Base-by-base conservation (phyloP, 2,113 vertebrate species). In the Sinocyclocheilus rhinocerous region DNA sequence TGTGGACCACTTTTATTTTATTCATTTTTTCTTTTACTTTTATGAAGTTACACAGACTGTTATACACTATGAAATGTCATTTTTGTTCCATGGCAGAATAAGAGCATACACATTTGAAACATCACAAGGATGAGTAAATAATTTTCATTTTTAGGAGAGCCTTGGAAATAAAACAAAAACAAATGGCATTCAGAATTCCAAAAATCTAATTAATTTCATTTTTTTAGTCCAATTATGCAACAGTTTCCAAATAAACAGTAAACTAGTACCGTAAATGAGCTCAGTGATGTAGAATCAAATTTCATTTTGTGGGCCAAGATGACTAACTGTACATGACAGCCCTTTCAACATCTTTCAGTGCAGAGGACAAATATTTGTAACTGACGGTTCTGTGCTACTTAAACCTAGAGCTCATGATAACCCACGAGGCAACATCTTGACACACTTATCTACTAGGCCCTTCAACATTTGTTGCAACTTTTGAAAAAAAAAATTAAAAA, bases 301-400 rank as follows among this genome's bases (percentile, higher is more conserved):
- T 75, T 75, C 22, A 48, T 48, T 61, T 13, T 24, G 72, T 75
- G 72, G 72, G 72, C 42, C 42, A 50, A 26, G 42, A 76, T 76
- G 72, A 76, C 72, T 48, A 75, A 75, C 72, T 0, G 13, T 48
- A 48, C 39, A 76, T 24, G 42, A 76, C 72, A 76, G 72, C 12
- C 11, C 6, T 24, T 76, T 73, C 22, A 39, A 70, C 67, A 70
- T 39, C 33, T 36, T 11, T 24, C 22, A 48, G 72, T 48, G 13
- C n/a, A 16, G 13, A 26, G 45, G 42, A 76, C 42, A 76, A 50
- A 76, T 76, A 48, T 72, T 72, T 76, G 42, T 48, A 76, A 50
- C 42, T 76, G 42, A 76, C 13, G n/a, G 22, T 15, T 75, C 39
- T 75, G 22, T 48, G 72, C 39, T 48, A 24, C 22, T 48, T 24